Conservation (phyloP, 2,888 invertebrate genomes). For the Oscheius myriophilus region DNA sequence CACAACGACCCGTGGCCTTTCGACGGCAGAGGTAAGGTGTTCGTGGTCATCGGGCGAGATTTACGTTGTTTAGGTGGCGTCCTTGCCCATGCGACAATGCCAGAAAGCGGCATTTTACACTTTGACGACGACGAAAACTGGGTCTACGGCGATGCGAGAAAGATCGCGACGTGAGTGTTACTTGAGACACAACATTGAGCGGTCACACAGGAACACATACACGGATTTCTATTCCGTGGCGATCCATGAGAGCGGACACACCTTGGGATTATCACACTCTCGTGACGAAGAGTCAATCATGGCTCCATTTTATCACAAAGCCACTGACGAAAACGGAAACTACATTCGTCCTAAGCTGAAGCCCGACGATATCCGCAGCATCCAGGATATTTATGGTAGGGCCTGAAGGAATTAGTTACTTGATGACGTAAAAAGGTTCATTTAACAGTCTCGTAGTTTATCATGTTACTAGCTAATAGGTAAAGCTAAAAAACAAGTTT, state of each 20-base stretch:
- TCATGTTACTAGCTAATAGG: no score
- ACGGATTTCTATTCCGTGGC: constrained; percentile 68
- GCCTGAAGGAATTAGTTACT: neutral
- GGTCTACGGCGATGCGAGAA: constrained; percentile 63
- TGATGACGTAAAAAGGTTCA: neutral
- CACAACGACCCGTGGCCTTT: constrained; percentile 70
- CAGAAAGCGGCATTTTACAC: constrained; percentile 67
- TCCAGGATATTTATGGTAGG: constrained; percentile 68
- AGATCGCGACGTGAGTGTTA: constrained; percentile 47
- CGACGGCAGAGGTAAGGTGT: constrained; percentile 58
- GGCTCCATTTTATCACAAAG: constrained; percentile 69
- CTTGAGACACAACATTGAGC: neutral
- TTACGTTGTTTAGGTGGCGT: constrained; percentile 61
- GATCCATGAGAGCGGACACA: constrained; percentile 68
- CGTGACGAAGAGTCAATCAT: constrained; percentile 66
- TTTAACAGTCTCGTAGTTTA: neutral
- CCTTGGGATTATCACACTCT: constrained; percentile 55
- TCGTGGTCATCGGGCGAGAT: neutral
- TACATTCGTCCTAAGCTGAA: constrained; percentile 63
- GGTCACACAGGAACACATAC: constrained; percentile 15
- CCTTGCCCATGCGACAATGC: constrained; percentile 69
- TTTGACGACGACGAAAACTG: constrained; percentile 70
- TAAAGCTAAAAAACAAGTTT: no score
- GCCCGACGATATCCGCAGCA: constrained; percentile 61
- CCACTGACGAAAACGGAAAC: constrained; percentile 61